Evolutionary conservation across 2,113 vertebrate genomes (phyloP), one percentile per base, ranked within the genome.

Genomic region (Erythrolamprus reginae): DNA sequence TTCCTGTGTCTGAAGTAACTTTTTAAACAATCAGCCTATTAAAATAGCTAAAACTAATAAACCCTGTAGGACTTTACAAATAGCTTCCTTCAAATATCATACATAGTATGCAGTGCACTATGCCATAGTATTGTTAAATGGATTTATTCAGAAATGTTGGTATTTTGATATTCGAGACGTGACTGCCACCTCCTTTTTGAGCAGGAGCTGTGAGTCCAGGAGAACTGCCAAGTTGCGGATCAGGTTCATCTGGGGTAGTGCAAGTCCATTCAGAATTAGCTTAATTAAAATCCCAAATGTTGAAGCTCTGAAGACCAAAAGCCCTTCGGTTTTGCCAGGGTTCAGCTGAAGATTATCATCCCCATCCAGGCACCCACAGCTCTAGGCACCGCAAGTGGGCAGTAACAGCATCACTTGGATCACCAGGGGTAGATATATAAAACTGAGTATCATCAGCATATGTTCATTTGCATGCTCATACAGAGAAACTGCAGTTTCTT

Each of bases 1-100:
- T 51, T 53, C 10, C 91, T 42, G 5, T 83, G 84, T 70, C n/a
- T 89, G 52, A 12, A 0, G 0, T 0, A 50, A 50, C 88, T 88
- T 58, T 77, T 86, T 61, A 92, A 0, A 84, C 2, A 0, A 0
- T 61, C 28, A 65, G 91, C 58, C 0, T 82, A 0, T 58, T 45
- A 15, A 0, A 58, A 55, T 90, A 21, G n/a, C n/a, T 53, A 61
- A 77, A 92, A 88, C 70, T 21, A 0, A n/a, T 24, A 33, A 24
- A 55, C 55, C 48, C 13, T 84, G 83, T n/a, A 19, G 0, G 26
- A 53, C 58, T 84, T 88, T 83, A 17, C 10, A 87, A 48, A 0
- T 45, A 89, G 89, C 38, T 10, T 82, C 24, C 55, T 65, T 23
- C 45, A n/a, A 89, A 89, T n/a, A 53, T 83, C 91, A 5, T 19